A percentile compares a stretch with the other conserved stretches of the same genome.
phyloP scores from a whole-genome alignment of 2,113 vertebrate genomes.

The Corythornis vintsioides region DNA sequence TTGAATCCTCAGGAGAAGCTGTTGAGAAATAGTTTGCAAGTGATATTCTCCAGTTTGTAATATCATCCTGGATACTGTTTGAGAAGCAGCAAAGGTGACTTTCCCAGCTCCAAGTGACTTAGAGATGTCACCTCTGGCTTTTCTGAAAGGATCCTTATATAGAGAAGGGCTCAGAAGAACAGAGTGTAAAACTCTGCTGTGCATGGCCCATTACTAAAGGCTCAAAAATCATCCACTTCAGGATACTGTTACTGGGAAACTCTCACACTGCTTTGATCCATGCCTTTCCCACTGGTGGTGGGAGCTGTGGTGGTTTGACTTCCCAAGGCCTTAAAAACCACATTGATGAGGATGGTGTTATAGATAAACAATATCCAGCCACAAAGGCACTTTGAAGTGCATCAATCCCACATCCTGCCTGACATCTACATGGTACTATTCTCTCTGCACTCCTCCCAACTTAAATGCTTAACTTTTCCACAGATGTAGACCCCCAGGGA shows the following conservation, averaged over 20 bases:
- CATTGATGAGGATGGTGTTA: neutral
- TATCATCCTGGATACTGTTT: neutral
- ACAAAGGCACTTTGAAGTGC: neutral
- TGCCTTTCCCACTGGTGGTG: neutral
- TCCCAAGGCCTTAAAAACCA: neutral
- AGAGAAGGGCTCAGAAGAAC: neutral
- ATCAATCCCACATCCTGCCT: neutral
- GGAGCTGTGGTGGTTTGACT: neutral
- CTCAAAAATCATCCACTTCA: neutral
- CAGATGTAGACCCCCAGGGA: neutral
- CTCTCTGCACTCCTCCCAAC: neutral
- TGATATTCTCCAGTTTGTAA: neutral
- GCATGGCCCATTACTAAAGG: neutral
- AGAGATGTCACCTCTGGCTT: neutral
- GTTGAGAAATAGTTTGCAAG: neutral
- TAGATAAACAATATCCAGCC: neutral
- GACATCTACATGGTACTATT: neutral
- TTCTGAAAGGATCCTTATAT: neutral
- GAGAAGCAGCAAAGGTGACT: neutral
- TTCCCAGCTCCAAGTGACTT: neutral
- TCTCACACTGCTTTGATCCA: neutral
- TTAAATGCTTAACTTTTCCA: neutral
- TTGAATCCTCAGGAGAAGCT: neutral
- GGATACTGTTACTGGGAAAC: neutral
- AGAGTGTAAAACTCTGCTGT: neutral